Evolutionary conservation across 2,888 invertebrate species (phyloP).

Genomic region (Athripsodes cinereus): DNA sequence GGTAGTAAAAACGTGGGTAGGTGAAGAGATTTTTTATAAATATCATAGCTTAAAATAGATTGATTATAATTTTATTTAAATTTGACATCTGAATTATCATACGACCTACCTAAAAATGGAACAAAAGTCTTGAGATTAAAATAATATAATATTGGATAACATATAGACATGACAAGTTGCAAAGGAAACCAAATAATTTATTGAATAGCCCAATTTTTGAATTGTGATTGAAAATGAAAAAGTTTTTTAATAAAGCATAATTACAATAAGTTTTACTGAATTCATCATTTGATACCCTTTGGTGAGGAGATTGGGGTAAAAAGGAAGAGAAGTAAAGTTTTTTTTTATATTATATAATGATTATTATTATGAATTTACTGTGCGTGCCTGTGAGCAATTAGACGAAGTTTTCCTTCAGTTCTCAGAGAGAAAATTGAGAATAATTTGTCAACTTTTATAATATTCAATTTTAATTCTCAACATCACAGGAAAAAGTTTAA

Average conservation of each 20-base stretch:
- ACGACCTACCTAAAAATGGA: too few relatives aligned
- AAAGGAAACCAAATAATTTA: neutral
- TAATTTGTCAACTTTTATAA: slow-evolving; percentile 16
- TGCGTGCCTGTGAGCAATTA: slow-evolving; percentile 17
- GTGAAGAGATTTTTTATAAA: too few relatives aligned
- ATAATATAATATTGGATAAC: too few relatives aligned
- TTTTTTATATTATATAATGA: neutral
- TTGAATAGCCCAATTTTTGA: neutral
- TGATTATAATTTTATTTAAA: too few relatives aligned
- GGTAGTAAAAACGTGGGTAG: too few relatives aligned
- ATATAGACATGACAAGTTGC: neutral
- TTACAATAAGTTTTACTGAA: slow-evolving; percentile 13
- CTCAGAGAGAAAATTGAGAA: slow-evolving; percentile 15
- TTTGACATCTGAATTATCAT: too few relatives aligned
- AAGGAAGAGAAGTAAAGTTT: neutral
- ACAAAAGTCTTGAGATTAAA: too few relatives aligned
- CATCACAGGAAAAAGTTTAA: slow-evolving; percentile 5
- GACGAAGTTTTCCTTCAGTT: slow-evolving; percentile 8
- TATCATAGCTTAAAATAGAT: too few relatives aligned
- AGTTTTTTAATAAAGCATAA: slow-evolving; percentile 7
- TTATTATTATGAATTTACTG: slow-evolving; percentile 4
- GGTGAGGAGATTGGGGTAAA: neutral
- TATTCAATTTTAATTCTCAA: slow-evolving; percentile 16
- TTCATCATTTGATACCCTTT: slow-evolving; percentile 9
- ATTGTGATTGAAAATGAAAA: slow-evolving; percentile 7